Evolutionary conservation across 2,888 invertebrate species (phyloP), one percentile per base, ranked within the genome.

Genomic region (Calameuta filiformis): DNA sequence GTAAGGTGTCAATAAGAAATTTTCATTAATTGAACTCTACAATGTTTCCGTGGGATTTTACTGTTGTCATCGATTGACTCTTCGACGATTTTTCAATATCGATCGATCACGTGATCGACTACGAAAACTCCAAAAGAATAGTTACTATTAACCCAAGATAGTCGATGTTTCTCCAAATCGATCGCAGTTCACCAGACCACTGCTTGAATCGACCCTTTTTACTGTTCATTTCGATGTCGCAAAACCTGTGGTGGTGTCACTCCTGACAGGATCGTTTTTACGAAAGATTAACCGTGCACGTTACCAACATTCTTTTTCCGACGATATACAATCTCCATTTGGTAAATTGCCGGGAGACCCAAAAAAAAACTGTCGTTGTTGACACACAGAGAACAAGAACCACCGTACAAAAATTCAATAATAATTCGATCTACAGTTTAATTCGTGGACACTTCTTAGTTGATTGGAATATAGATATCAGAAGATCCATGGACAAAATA

Each of bases 191-290:
- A 56, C 56, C 56, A 56, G 56, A 56, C 56, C 56, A 56, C 56
- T 56, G 56, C 56, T 56, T 56, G 56, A 56, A 56, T 56, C 56
- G 56, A 56, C 56, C 56, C 56, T 56, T 56, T 71, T 71, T 34
- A 71, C 71, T 31, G 71, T 71, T 71, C 71, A 71, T 71, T 34
- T 71, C 71, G 34, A 71, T 34, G 71, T 33, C 33, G 71, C 71
- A 31, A 56, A 56, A 56, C 23, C 23, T 56, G 23, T 56, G 23
- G 56, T 56, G 56, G 56, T 56, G 56, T 56, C 56, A 56, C 56
- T 56, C 9, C 23, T 23, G 23, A 56, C 23, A 56, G 56, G 56
- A 56, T 23, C 23, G 56, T 56, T 56, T 56, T 56, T 56, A 56
- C 56, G 56, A 56, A 23, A 23, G 56, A 56, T 56, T 56, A 56